Evolutionary conservation across 2,113 vertebrate genomes (phyloP), one percentile per base, ranked within the genome.

Genomic region (Sigmodon hispidus): DNA sequence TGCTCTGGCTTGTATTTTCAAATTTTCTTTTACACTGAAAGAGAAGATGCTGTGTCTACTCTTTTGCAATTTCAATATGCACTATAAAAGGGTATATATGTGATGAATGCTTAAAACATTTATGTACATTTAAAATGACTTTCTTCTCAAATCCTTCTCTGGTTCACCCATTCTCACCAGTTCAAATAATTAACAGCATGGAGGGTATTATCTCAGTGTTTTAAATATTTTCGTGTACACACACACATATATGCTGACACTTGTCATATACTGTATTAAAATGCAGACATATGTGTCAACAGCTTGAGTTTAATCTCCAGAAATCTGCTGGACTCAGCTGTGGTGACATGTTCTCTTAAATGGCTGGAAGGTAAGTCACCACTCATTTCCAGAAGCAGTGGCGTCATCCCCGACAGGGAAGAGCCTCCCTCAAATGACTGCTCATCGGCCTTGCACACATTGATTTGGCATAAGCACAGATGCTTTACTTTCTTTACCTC

Each of bases 381-480:
- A 57, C 43, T 61, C 55, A 72, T 96, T 97, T 95, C 59, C 52
- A 52, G 86, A 63, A 75, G 52, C 57, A 73, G 26, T 63, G 16
- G 1, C 19, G 89, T 97, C 72, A 77, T 65, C 90, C 36, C 59
- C 87, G 40, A 5, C 17, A 87, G 36, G 45, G 55, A 80, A 76
- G 55, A 97, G 69, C 89, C 89, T 40, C 26, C 77, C 40, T 96
- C 91, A 87, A 90, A 59, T 8, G 94, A 7, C 94, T 97, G 94
- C n/a, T 90, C 84, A 59, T 89, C 57, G 92, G 17, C 36, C 45
- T 75, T 5, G 95, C 96, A 45, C 16, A 96, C 96, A 89, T 97
- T 97, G 75, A 63, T 90, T 97, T 96, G 84, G 67, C 96, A 97
- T 97, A 97, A 96, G n/a, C 81, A 45, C 87, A 26, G 87, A 91